phyloP scores from a whole-genome alignment of 2,797 vertebrate genomes.

The Notoglanidium macrostoma region DNA sequence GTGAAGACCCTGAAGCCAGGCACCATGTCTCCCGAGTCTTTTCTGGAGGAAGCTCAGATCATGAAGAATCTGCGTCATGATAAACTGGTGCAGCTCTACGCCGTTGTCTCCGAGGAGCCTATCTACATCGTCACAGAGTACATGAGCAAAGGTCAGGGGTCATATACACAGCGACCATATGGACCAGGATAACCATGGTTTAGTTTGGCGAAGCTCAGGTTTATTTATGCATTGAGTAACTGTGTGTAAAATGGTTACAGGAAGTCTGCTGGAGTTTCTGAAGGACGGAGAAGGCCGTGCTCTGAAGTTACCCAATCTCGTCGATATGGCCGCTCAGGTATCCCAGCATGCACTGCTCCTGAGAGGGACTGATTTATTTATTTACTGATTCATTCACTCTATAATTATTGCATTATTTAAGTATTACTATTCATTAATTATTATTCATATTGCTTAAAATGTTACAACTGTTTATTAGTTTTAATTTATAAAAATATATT shows the following conservation, averaged over 20 bases:
- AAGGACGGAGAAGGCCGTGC: constrained; percentile 93
- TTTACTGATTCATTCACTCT: not conserved
- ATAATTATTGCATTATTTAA: not conserved
- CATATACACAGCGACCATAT: not conserved
- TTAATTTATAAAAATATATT: not conserved
- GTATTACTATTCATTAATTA: not conserved
- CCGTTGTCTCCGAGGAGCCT: constrained; percentile 95
- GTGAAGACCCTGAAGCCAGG: constrained; percentile 97
- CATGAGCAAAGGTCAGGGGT: constrained; percentile 90
- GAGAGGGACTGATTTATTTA: not conserved
- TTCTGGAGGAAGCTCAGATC: constrained; percentile 97
- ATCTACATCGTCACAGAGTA: constrained; percentile 98
- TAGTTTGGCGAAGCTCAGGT: not conserved
- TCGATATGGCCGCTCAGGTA: constrained; percentile 98
- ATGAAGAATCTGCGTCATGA: constrained; percentile 98
- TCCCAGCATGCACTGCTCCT: not conserved
- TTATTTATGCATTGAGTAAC: not conserved
- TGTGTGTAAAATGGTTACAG: constrained; percentile 64
- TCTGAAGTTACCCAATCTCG: constrained; percentile 92
- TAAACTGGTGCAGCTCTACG: constrained; percentile 95
- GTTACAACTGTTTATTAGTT: not conserved
- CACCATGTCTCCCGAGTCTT: constrained; percentile 97
- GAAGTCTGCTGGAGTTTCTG: constrained; percentile 94
- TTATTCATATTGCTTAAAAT: not conserved
- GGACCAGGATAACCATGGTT: not conserved